These are phyloP conservation scores for Barnardius zonarius DNA, from an alignment of 2,113 vertebrate genomes.

Conservation along the genomic window DNA sequence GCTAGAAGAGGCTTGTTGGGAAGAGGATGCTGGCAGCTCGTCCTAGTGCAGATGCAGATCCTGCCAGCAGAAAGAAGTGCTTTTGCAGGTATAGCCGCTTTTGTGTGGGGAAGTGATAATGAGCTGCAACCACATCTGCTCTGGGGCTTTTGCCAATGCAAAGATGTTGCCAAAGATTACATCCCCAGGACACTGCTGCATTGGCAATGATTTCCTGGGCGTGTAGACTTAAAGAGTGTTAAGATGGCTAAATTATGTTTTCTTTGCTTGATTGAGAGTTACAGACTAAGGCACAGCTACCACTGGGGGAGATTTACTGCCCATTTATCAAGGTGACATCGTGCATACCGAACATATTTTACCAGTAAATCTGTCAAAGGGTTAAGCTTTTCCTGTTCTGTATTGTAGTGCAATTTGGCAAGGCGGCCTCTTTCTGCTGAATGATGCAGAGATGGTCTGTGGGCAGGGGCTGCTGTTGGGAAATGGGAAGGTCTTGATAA, in stretches of 20 bases:
- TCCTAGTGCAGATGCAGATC: slow-evolving; percentile 31
- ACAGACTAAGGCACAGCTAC: neutral
- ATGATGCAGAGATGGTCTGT: neutral
- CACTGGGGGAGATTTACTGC: neutral
- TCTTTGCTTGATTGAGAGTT: neutral
- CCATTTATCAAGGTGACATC: neutral
- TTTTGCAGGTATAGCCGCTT: slow-evolving; percentile 52
- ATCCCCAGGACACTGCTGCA: neutral
- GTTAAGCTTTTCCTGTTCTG: neutral
- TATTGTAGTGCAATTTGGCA: neutral
- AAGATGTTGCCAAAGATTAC: neutral
- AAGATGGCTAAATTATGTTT: neutral
- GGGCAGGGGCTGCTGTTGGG: neutral
- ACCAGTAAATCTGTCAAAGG: neutral
- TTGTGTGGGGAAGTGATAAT: slow-evolving; percentile 3
- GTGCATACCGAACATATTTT: neutral
- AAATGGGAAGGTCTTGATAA: neutral
- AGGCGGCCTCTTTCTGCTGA: neutral
- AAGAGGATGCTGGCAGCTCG: slow-evolving; percentile 31
- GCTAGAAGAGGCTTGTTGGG: slow-evolving; percentile 45
- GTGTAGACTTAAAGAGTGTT: neutral
- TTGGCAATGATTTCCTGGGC: neutral
- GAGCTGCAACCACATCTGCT: slow-evolving; percentile 19
- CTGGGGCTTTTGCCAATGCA: neutral
- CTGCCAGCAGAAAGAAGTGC: slow-evolving; percentile 41